Percentiles rank a stretch among this genome's conserved stretches.
These are phyloP conservation scores for Incurvaria masculella DNA, from an alignment of 2,888 invertebrate genomes.

Conservation along the genomic window DNA sequence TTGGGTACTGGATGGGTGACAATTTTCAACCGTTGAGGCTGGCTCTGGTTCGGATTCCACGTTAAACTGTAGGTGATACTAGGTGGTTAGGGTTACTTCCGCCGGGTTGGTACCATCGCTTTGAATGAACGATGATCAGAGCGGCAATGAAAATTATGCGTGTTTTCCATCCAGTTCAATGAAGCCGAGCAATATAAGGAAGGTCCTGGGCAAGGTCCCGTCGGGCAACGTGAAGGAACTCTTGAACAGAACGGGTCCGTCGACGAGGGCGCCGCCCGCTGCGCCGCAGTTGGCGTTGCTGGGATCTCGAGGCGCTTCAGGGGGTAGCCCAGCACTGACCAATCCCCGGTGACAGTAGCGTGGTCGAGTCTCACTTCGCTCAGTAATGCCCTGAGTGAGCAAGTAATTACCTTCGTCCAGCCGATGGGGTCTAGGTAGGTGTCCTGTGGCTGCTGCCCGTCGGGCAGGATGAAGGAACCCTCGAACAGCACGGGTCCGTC, in stretches of 20 bases:
- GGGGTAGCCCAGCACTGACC: constrained; percentile 64
- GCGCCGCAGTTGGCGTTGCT: neutral
- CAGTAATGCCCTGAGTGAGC: constrained; percentile 63
- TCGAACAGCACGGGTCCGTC: constrained; percentile 57
- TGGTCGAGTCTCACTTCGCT: constrained; percentile 52
- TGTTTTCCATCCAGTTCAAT: too few species aligned
- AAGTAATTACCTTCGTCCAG: constrained; percentile 81
- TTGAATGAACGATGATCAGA: too few species aligned
- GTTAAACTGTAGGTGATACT: too few species aligned
- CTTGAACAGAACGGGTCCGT: constrained; percentile 57
- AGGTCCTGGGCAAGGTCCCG: too few species aligned
- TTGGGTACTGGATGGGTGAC: too few species aligned
- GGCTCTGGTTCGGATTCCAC: too few species aligned
- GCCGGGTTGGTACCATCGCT: too few species aligned
- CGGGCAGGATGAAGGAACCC: constrained; percentile 35
- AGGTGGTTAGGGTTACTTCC: too few species aligned
- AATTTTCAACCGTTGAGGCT: too few species aligned
- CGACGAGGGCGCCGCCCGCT: constrained; percentile 19
- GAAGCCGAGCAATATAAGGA: too few species aligned
- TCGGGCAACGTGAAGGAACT: constrained; percentile 39
- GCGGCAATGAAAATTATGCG: too few species aligned
- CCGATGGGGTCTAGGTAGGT: constrained; percentile 73
- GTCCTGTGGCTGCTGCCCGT: constrained; percentile 56
- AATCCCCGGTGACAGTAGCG: constrained; percentile 46
- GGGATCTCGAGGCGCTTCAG: constrained; percentile 30